Evolutionary conservation across 1,140 invertebrate genomes (phyloP).

Genomic region (Antheraea mylitta): DNA sequence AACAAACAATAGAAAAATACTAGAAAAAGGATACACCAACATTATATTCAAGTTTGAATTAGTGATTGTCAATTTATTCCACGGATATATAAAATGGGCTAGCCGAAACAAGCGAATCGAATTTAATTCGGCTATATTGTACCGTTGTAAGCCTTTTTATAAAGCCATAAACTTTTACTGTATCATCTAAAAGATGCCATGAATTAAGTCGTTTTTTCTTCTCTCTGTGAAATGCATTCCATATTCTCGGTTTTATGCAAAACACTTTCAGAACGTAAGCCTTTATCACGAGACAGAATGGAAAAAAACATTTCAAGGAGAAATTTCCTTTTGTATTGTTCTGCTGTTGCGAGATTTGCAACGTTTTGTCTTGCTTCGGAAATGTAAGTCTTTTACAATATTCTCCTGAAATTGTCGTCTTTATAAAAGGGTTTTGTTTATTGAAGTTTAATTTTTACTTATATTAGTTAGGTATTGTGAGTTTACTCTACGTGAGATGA

Average conservation of each 20-base stretch:
- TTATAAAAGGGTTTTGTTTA: background rate
- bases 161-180: background rate
- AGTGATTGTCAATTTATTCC: too few relatives aligned
- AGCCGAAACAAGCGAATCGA: too few relatives aligned
- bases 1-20: too few relatives aligned
- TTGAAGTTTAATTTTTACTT: too few relatives aligned
- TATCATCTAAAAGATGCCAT: background rate
- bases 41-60: too few relatives aligned
- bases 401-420: background rate
- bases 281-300: background rate
- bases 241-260: slow-evolving; percentile 6
- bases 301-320: slow-evolving; percentile 2
- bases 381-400: slow-evolving; percentile 3
- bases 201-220: background rate
- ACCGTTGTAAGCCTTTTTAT: background rate
- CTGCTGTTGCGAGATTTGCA: slow-evolving; percentile 1
- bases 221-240: background rate
- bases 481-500: too few relatives aligned
- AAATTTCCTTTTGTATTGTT: background rate
- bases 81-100: too few relatives aligned
- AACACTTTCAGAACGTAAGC: slow-evolving; percentile 13
- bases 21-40: too few relatives aligned
- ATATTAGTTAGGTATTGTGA: too few relatives aligned
- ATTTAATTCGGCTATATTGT: too few relatives aligned
- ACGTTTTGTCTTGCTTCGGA: background rate